Evolutionary conservation across 2,113 vertebrate genomes (phyloP), one percentile per base, ranked within the genome.

Genomic region (Xyliphius kryptos): DNA sequence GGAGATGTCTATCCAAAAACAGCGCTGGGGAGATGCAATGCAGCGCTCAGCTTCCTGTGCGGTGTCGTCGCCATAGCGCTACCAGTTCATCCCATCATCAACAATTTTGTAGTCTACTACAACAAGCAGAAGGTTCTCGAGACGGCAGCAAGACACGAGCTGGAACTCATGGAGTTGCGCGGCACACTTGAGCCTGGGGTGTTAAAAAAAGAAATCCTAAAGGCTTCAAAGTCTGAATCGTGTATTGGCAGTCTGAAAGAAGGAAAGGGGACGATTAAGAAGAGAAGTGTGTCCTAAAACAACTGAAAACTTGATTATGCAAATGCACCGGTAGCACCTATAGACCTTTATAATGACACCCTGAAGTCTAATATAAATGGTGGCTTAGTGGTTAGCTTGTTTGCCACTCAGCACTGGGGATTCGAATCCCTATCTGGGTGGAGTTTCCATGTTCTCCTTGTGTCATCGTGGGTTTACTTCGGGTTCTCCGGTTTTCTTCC

Each of bases 1-100:
- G 95, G 95, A 0, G 95, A 98, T 67, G 94, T 98, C 74, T 98
- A 98, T 69, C 95, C 95, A 63, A 98, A 98, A 82, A 98, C 95
- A 65, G 92, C 92, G 0, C 82, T 98, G n/a, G 95, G 95, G 47
- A 92, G 95, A 70, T 87, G 97, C 74, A 98, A 98, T 11, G 95
- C 94, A 0, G 95, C 95, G 51, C 88, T 97, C 69, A 98, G 95
- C 84, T 98, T 98, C 72, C 84, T 98, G 44, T 98, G 95, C 0
- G 95, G 95, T 10, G 93, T 97, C 46, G 95, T 98, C 16, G 95
- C 95, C 0, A 98, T 98, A 0, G 95, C 95, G 0, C 74, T 98
- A 60, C 95, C 95, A 54, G 97, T 98, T 73, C 95, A 98, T 56
- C 95, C 95, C 56, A 98, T 98, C 73, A 98, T 97, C 47, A 98